Evolutionary conservation across 1,140 invertebrate genomes (phyloP).

Genomic region (Drosophila setifemur): DNA sequence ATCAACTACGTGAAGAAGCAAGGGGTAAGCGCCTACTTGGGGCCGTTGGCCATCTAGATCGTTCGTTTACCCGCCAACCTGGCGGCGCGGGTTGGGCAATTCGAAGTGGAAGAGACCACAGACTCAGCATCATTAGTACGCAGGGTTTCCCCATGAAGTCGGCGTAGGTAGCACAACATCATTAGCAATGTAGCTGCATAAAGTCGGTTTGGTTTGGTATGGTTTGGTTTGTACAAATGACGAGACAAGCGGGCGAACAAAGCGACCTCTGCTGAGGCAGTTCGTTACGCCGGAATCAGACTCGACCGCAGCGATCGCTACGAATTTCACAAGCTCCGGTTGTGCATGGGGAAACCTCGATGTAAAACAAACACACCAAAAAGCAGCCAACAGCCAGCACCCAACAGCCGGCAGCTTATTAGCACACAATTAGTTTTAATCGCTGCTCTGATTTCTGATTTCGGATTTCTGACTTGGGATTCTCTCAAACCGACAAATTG

Average conservation of each 20-base stretch:
- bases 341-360: conserved; percentile 1
- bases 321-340: conserved; percentile 48
- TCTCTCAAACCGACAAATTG: conserved; percentile 12
- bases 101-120: not conserved
- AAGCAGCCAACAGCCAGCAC: conserved; percentile 26
- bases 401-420: conserved; percentile 62
- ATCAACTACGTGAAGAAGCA: conserved; percentile 67
- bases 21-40: conserved; percentile 59
- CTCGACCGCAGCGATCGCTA: conserved; percentile 28
- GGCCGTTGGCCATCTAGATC: not conserved
- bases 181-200: conserved; percentile 37
- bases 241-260: conserved; percentile 50
- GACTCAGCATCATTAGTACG: conserved; percentile 13
- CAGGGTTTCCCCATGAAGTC: not conserved
- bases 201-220: conserved; percentile 60
- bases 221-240: conserved; percentile 60
- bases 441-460: too few relatives aligned
- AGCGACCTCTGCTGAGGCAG: conserved; percentile 27
- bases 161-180: conserved; percentile 24
- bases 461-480: conserved; percentile 11
- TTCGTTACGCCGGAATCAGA: conserved; percentile 1
- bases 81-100: not conserved
- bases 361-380: conserved; percentile 1
- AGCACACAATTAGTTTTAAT: conserved; percentile 67
- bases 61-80: not conserved